Percentiles rank a stretch among this genome's conserved stretches.
These are phyloP conservation scores for Sylvilagus bachmani DNA, from an alignment of 2,113 vertebrate species.

Conservation along the genomic window DNA sequence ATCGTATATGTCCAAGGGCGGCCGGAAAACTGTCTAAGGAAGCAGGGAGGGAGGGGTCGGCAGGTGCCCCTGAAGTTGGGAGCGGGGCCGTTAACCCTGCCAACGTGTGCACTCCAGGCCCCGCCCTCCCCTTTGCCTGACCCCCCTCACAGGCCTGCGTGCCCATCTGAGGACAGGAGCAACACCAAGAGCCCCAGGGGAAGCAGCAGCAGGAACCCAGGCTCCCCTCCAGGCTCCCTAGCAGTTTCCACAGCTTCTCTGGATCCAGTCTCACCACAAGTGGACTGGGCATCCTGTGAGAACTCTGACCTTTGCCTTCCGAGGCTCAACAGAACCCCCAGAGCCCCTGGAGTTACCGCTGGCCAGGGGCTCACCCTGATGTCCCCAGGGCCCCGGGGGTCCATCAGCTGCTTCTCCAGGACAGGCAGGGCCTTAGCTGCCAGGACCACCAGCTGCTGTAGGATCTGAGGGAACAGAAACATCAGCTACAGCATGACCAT, in stretches of 20 bases:
- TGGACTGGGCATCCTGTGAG: not conserved
- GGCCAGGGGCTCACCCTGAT: slow-evolving; percentile 89
- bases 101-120: not conserved
- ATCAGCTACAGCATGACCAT: not conserved
- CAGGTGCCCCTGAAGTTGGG: not conserved
- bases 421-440: slow-evolving; percentile 92
- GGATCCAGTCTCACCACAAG: not conserved
- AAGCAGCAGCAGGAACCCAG: not conserved
- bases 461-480: slow-evolving; percentile 88
- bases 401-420: slow-evolving; percentile 93
- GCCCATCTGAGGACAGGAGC: not conserved
- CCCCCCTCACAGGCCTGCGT: not conserved
- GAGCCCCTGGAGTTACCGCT: not conserved
- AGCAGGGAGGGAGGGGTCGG: not conserved
- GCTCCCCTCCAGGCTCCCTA: not conserved
- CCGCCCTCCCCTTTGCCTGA: not conserved
- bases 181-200: not conserved
- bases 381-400: slow-evolving; percentile 89
- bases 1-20: slow-evolving; percentile 95
- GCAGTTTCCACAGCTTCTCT: not conserved
- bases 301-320: not conserved
- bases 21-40: slow-evolving; percentile 93
- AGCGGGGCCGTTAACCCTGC: not conserved
- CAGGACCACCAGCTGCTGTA: slow-evolving; percentile 92
- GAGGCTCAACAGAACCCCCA: not conserved